phyloP scores from a whole-genome alignment of 2,113 vertebrate genomes.

The Mus spicilegus region DNA sequence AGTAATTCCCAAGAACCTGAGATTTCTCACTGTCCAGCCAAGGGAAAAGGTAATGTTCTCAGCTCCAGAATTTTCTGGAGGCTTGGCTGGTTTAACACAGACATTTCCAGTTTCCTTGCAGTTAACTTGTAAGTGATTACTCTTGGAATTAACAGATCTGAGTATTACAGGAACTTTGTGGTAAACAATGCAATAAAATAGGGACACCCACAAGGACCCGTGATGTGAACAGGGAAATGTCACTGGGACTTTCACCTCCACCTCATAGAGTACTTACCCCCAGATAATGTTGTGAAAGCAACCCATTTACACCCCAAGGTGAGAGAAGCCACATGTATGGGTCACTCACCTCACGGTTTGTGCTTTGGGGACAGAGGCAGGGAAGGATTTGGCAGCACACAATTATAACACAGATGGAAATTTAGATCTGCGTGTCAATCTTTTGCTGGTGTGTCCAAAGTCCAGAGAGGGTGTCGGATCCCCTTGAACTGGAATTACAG shows the following conservation, averaged over 20 bases:
- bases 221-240: too few relatives aligned
- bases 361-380: too few relatives aligned
- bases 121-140: slow-evolving; percentile 43
- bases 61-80: slow-evolving; percentile 10
- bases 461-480: not conserved
- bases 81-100: slow-evolving; percentile 7
- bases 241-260: too few relatives aligned
- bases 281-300: too few relatives aligned
- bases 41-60: slow-evolving; percentile 20
- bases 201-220: too few relatives aligned
- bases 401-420: too few relatives aligned
- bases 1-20: not conserved
- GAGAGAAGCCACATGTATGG: too few relatives aligned
- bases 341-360: too few relatives aligned
- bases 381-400: too few relatives aligned
- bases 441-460: not conserved
- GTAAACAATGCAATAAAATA: too few relatives aligned
- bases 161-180: not conserved
- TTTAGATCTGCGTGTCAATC: not conserved
- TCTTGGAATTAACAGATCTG: not conserved
- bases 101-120: not conserved
- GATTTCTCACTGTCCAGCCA: not conserved
- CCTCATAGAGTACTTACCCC: too few relatives aligned
- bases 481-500: not conserved
- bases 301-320: too few relatives aligned